Conservation (phyloP, 2,888 invertebrate species). For the Athalia cordata region DNA sequence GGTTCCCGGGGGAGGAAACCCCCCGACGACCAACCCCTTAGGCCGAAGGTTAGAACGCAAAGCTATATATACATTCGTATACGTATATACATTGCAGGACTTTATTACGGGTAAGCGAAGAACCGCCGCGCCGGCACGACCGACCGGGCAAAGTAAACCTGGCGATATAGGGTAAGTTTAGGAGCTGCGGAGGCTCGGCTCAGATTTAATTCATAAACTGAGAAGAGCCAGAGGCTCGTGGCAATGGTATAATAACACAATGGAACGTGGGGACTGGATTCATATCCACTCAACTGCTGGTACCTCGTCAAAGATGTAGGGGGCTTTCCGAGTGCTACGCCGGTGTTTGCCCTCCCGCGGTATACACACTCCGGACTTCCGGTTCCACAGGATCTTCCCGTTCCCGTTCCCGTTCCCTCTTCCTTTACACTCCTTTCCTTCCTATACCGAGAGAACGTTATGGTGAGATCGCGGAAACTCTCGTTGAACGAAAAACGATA, state of each 20-base stretch:
- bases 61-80: neutral
- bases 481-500: conserved; percentile 13
- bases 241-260: neutral
- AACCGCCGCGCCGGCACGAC: neutral
- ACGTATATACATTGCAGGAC: neutral
- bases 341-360: conserved; percentile 1
- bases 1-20: conserved; percentile 35
- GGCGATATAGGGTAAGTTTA: neutral
- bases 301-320: conserved; percentile 34
- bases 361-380: conserved; percentile 30
- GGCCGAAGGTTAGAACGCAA: neutral
- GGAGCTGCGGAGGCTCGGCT: no score
- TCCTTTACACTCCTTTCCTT: neutral
- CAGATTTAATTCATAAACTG: conserved; percentile 29
- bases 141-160: neutral
- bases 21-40: conserved; percentile 9
- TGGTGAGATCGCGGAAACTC: neutral
- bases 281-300: neutral
- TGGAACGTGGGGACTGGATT: neutral
- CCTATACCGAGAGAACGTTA: no score
- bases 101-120: conserved; percentile 23
- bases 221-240: no score
- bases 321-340: neutral
- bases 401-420: neutral
- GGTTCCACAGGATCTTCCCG: conserved; percentile 29